These are phyloP conservation scores for Lasioglossum vierecki DNA, from an alignment of 2,888 invertebrate genomes.

Conservation along the genomic window DNA sequence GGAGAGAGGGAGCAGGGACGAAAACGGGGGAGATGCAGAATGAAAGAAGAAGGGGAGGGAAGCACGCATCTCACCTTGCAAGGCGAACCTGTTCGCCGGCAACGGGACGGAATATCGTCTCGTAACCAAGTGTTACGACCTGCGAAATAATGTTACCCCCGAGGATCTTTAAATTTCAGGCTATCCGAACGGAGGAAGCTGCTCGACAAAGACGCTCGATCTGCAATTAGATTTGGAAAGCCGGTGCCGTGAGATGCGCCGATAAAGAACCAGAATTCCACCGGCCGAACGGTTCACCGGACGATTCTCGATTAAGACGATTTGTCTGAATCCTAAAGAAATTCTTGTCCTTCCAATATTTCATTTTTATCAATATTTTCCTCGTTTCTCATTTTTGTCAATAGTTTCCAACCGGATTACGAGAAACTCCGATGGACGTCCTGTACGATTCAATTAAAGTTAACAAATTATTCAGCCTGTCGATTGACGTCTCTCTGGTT, in stretches of 20 bases:
- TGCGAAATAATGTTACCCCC: conserved; percentile 69
- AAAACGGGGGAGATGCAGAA: conserved; percentile 41
- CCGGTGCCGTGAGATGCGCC: conserved; percentile 19
- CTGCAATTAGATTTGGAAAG: conserved; percentile 12
- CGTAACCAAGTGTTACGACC: conserved; percentile 66
- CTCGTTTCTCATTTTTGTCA: background rate
- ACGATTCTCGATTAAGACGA: too few relatives aligned
- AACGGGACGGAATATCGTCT: conserved; percentile 68
- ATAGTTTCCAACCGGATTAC: background rate
- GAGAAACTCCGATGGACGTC: background rate
- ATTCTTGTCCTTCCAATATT: background rate
- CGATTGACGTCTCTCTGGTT: background rate
- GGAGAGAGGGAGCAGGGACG: background rate
- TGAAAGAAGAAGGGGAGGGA: conserved; percentile 53
- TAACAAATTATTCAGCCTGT: background rate
- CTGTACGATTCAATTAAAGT: background rate
- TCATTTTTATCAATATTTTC: background rate
- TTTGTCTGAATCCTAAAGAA: background rate
- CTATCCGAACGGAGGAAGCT: conserved; percentile 48
- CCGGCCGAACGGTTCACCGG: background rate
- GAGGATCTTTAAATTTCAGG: conserved; percentile 68
- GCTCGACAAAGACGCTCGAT: conserved; percentile 24
- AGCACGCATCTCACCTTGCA: conserved; percentile 80
- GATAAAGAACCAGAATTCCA: background rate
- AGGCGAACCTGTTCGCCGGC: conserved; percentile 78